Conservation (phyloP, 2,113 vertebrate species). For the Ondatra zibethicus region DNA sequence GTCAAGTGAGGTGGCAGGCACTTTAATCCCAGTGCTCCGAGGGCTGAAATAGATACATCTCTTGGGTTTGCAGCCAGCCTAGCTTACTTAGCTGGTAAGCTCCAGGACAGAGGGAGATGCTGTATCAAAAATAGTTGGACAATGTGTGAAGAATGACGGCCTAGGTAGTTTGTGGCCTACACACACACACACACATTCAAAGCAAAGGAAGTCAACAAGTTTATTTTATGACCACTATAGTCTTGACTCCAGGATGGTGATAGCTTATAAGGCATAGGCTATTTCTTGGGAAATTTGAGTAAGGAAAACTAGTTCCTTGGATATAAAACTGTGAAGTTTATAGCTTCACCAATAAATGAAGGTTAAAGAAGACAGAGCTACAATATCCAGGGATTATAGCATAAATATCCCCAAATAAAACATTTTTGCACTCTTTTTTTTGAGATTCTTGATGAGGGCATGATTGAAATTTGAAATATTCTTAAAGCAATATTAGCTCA, state of each 20-base stretch:
- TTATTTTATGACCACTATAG: neutral
- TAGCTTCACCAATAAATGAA: neutral
- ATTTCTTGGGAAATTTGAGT: neutral
- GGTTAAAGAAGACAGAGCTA: neutral
- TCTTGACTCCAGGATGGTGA: neutral
- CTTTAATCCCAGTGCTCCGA: neutral
- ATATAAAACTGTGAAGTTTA: neutral
- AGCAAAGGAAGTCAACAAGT: neutral
- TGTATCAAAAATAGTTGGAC: neutral
- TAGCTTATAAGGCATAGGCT: neutral
- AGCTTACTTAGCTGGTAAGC: neutral
- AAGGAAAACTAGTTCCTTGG: neutral
- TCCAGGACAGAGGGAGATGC: neutral
- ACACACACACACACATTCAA: too few species aligned
- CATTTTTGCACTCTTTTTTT: neutral
- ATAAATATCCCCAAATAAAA: neutral
- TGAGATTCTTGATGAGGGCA: neutral
- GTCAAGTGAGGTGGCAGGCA: too few species aligned
- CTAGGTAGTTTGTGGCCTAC: neutral
- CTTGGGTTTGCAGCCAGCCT: neutral
- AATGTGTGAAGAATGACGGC: neutral
- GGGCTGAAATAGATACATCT: too few species aligned
- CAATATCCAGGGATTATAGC: neutral
- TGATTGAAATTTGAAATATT: neutral
- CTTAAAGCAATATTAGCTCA: neutral